A percentile compares a stretch with the other conserved stretches of the same genome.
These are phyloP conservation scores for Drosophila willistoni DNA, from an alignment of 1,140 invertebrate genomes.

Conservation along the genomic window DNA sequence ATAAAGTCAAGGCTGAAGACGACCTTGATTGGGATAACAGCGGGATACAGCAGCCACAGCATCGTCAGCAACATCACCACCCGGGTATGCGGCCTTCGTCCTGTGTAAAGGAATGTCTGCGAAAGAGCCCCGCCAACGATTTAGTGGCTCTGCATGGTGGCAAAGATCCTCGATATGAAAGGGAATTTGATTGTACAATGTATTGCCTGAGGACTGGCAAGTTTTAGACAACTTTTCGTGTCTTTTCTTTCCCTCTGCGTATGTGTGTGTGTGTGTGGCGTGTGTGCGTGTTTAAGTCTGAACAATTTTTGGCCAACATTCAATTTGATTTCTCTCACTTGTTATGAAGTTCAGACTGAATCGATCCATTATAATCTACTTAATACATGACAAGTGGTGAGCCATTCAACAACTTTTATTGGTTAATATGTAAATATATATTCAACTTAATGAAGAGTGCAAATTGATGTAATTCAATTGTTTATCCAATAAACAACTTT, in stretches of 20 bases:
- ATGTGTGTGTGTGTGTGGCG: too few species aligned
- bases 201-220: conserved; percentile 20
- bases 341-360: background rate
- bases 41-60: background rate
- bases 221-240: background rate
- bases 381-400: background rate
- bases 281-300: background rate
- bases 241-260: background rate
- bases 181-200: conserved; percentile 40
- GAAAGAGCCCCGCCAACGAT: background rate
- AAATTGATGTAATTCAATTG: conserved; percentile 7
- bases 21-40: conserved; percentile 3
- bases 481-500: background rate
- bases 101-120: conserved; percentile 1
- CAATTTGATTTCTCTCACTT: background rate
- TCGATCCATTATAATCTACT: background rate
- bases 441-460: conserved; percentile 4
- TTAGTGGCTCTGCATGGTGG: background rate
- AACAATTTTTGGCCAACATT: background rate
- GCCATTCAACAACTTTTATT: background rate
- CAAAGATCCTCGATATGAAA: conserved; percentile 22
- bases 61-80: background rate
- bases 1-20: conserved; percentile 1
- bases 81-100: background rate
- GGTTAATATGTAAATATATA: background rate